Conservation (phyloP, 2,888 invertebrate genomes). For the Iphiclides podalirius region DNA sequence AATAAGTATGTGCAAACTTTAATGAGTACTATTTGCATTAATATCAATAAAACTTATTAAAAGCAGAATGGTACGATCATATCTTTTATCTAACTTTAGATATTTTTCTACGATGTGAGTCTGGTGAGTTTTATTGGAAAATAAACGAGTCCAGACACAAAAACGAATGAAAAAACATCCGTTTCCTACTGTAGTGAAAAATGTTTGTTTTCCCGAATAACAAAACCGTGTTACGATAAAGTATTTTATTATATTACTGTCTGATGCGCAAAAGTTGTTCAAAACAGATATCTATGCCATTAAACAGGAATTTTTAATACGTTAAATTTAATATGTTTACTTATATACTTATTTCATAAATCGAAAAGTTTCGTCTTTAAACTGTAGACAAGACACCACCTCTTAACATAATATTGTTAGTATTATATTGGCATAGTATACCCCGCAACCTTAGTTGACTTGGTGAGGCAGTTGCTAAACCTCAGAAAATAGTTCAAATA, state of each 20-base stretch:
- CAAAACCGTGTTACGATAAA: conserved; percentile 28
- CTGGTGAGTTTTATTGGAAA: conserved; percentile 46
- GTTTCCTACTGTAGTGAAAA: conserved; percentile 57
- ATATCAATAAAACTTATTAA: not conserved
- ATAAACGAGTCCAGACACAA: conserved; percentile 42
- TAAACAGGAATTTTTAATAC: not conserved
- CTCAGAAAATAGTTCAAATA: no score
- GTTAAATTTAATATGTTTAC: no score
- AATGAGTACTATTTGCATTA: conserved; percentile 5
- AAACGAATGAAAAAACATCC: conserved; percentile 61
- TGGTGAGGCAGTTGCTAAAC: no score
- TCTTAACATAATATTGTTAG: no score
- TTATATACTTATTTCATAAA: no score
- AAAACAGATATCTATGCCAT: no score
- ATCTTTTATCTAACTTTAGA: not conserved
- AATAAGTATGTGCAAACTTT: no score
- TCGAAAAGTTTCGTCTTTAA: no score
- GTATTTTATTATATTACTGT: conserved; percentile 5
- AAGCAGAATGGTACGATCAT: not conserved
- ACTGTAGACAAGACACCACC: no score
- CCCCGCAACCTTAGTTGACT: no score
- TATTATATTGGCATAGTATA: no score
- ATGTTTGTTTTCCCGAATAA: conserved; percentile 50
- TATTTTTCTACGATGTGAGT: conserved; percentile 33
- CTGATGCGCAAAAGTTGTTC: not conserved